These are phyloP conservation scores for Geotrypetes seraphini DNA, from an alignment of 2,797 vertebrate genomes.

Conservation along the genomic window DNA sequence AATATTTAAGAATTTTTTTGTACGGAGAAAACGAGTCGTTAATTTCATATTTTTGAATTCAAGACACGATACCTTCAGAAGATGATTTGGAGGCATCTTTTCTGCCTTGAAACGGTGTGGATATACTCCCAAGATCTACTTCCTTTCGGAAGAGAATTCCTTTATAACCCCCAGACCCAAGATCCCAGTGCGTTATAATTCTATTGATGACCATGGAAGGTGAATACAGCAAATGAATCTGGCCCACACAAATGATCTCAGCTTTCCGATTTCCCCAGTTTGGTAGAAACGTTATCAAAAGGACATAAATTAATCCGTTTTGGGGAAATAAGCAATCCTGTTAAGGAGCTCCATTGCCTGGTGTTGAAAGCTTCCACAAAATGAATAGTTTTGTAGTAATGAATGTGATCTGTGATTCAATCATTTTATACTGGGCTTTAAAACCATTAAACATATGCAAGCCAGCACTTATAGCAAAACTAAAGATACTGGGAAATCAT, in stretches of 20 bases:
- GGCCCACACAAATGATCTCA: background rate
- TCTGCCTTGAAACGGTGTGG: no score
- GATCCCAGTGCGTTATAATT: no score
- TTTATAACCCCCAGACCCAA: no score
- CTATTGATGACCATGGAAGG: no score
- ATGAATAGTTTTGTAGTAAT: background rate
- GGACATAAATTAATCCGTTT: background rate
- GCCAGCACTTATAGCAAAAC: background rate
- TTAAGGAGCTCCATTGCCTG: background rate
- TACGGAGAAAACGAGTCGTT: no score
- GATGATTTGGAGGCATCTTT: no score
- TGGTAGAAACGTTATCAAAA: background rate
- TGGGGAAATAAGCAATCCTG: background rate
- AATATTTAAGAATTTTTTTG: no score
- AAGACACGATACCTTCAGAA: no score
- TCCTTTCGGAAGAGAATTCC: no score
- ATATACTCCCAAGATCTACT: no score
- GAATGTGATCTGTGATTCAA: slow-evolving; percentile 26
- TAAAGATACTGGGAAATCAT: background rate
- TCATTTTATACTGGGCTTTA: slow-evolving; percentile 42
- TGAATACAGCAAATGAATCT: no score
- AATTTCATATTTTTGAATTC: no score
- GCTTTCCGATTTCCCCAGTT: background rate
- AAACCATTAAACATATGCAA: slow-evolving; percentile 35
- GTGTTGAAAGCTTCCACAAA: background rate